Conservation (phyloP, 2,888 invertebrate genomes). For the Callosobruchus maculatus region DNA sequence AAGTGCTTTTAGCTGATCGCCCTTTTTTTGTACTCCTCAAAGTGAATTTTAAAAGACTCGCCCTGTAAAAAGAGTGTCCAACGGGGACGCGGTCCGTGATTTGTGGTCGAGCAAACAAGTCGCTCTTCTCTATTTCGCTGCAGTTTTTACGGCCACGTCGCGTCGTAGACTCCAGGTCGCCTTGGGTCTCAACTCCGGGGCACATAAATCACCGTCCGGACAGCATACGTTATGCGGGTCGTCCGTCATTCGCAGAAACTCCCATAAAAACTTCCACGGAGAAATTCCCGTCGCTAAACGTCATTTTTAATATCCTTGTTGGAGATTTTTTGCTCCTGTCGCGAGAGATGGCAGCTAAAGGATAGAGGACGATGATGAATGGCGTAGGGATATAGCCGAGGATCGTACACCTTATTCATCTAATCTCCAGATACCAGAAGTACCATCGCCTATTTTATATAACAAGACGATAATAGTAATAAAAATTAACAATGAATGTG, state of each 20-base stretch:
- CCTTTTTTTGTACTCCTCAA: no score
- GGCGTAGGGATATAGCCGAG: not conserved
- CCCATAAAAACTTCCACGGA: slow-evolving; percentile 29
- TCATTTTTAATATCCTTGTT: slow-evolving; percentile 31
- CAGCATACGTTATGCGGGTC: slow-evolving; percentile 46
- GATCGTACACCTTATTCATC: not conserved
- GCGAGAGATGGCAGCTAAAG: not conserved
- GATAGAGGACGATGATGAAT: not conserved
- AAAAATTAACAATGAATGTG: no score
- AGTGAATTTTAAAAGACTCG: slow-evolving; percentile 15
- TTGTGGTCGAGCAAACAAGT: slow-evolving; percentile 49
- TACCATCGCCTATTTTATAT: no score
- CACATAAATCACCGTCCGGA: slow-evolving; percentile 44
- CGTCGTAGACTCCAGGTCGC: slow-evolving; percentile 39
- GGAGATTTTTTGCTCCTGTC: slow-evolving; percentile 17
- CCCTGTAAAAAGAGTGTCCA: slow-evolving; percentile 2
- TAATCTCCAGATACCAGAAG: not conserved
- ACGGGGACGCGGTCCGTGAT: slow-evolving; percentile 33
- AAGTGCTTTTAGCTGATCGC: no score
- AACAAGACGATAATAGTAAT: no score
- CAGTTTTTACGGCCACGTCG: slow-evolving; percentile 47
- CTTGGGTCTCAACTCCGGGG: slow-evolving; percentile 17
- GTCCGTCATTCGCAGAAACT: slow-evolving; percentile 40
- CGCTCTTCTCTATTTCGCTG: slow-evolving; percentile 46
- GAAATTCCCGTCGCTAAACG: slow-evolving; percentile 27